Percentiles rank a stretch among this genome's conserved stretches.
Conservation (phyloP, 2,797 vertebrate genomes). For the Myotis findleyi region DNA sequence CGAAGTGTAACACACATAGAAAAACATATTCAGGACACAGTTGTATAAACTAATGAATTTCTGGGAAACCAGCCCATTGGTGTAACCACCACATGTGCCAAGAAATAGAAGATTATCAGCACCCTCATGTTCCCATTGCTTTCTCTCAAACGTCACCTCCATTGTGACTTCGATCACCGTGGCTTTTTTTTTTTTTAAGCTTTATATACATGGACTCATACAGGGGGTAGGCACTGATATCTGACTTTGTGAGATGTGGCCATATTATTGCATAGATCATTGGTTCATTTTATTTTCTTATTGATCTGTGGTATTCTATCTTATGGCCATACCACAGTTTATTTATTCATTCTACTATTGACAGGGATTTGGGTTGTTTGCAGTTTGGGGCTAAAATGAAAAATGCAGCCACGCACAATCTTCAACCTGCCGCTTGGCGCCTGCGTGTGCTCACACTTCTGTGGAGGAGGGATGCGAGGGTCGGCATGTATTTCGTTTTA, state of each 20-base stretch:
- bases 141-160: background rate
- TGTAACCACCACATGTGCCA: background rate
- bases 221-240: background rate
- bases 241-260: background rate
- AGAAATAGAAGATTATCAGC: background rate
- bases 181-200: background rate
- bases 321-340: background rate
- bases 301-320: background rate
- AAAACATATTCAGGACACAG: background rate
- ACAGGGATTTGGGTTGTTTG: background rate
- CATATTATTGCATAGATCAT: background rate
- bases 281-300: background rate
- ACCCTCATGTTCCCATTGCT: background rate
- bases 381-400: background rate
- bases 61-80: background rate
- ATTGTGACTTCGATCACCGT: background rate
- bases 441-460: accelerated
- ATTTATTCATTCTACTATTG: background rate
- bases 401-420: background rate
- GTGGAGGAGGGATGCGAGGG: background rate
- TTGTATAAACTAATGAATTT: background rate
- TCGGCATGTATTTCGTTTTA: accelerated
- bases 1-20: background rate
- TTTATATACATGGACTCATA: background rate
- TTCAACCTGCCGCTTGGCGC: background rate